Evolutionary conservation across 92 coral and sea anemone species (phyloP).

Genomic region (Nematostella vectensis): DNA sequence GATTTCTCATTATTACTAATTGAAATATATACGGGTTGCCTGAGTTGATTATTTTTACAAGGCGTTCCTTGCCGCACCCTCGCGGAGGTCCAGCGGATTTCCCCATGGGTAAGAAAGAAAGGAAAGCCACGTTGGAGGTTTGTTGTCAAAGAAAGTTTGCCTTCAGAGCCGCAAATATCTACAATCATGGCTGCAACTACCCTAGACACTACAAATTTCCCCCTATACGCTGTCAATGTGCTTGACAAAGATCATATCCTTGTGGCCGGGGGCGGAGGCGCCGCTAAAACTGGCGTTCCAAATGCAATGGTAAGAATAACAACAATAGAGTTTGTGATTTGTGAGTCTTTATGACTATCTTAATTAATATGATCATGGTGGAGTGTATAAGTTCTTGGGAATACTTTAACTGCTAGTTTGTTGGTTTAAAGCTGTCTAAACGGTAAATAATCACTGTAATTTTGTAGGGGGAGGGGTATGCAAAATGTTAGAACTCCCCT

Average conservation of each 20-base stretch:
- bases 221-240: conserved; percentile 91
- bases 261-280: conserved; percentile 95
- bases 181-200: conserved; percentile 66
- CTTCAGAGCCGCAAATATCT: not conserved
- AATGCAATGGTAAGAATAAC: conserved; percentile 66
- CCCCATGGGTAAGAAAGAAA: not conserved
- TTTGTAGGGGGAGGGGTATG: no score
- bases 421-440: no score
- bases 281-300: conserved; percentile 98
- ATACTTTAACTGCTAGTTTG: no score
- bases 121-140: conserved; percentile 3
- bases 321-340: not conserved
- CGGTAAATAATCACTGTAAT: no score
- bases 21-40: not conserved
- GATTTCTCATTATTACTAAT: no score
- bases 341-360: not conserved
- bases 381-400: no score
- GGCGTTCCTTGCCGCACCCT: not conserved
- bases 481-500: no score
- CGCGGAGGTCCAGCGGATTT: not conserved
- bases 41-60: no score
- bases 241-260: conserved; percentile 72
- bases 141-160: conserved; percentile 1
- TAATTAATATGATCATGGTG: no score
- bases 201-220: conserved; percentile 84